Base-by-base conservation (phyloP, 2,797 vertebrate genomes). In the Spondyliosoma cantharus region DNA sequence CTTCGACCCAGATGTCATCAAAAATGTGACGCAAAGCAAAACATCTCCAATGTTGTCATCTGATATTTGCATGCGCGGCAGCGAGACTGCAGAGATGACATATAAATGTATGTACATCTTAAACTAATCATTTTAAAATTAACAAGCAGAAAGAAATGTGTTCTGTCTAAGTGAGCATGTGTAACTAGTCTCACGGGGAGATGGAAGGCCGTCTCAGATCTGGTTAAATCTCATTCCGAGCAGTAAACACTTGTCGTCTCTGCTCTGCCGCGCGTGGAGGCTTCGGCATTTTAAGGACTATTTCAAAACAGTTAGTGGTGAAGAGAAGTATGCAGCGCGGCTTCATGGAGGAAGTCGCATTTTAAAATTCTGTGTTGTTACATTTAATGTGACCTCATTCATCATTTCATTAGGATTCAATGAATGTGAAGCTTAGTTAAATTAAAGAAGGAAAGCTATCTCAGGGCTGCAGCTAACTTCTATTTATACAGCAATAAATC, bases 81-180 rank as follows among this genome's bases (percentile, higher is more conserved):
- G 16, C 19, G n/a, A 66, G 27, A 45, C 46, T 27, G 57, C 24
- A 62, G 48, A 32, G 3, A 57, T 50, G 42, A 50, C 27, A 61
- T 8, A 45, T 42, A 32, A 25, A 48, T 54, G 14, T 53, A 22
- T 53, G 25, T 56, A 49, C 12, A 53, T 25, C 25, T 48, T 1
- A 37, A 61, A 67, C 15, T 48, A 27, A 61, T 57, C 11, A 19
- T 50, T 66, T 71, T 7, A 42, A 42, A 32, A 77, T 62, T 27
- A 50, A 49, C 45, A 13, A 57, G 22, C 19, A 71, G 29, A 49
- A 22, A 45, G 22, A 46, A 60, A 59, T 8, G 14, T 25, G 12
- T 19, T 67, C 42, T 8, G 3, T 66, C 42, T 42, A 48, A 49
- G 43, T 43, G 48, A 50, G 48, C 25, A 29, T 50, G 22, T n/a